A percentile compares a stretch with the other conserved stretches of the same genome.
These are phyloP conservation scores for Bombus polaris DNA, from an alignment of 1,140 invertebrate species.

Conservation along the genomic window DNA sequence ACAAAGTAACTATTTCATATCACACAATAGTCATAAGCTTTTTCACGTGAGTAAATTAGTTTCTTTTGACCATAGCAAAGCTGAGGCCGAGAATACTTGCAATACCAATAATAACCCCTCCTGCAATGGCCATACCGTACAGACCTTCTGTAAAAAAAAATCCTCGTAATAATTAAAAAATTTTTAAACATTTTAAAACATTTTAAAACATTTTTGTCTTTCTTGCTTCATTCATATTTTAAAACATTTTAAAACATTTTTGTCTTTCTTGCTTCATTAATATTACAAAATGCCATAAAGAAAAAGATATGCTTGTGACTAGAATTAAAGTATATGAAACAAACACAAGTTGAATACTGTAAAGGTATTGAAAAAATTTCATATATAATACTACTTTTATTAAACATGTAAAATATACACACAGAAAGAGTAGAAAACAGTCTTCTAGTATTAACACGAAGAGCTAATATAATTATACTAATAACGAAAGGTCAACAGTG, in stretches of 20 bases:
- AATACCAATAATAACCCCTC: slow-evolving; percentile 90
- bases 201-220: slow-evolving; percentile 13
- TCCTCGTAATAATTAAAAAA: background rate
- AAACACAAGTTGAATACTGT: background rate
- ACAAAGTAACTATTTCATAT: slow-evolving; percentile 42
- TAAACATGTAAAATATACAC: slow-evolving; percentile 38
- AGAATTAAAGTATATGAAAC: background rate
- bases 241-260: too few species aligned
- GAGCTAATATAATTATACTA: background rate
- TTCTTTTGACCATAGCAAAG: slow-evolving; percentile 89
- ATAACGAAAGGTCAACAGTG: background rate
- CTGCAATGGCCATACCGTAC: slow-evolving; percentile 93
- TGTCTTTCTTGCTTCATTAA: background rate
- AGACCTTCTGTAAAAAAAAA: slow-evolving; percentile 87
- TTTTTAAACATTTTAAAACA: too few species aligned
- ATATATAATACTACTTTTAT: slow-evolving; percentile 46
- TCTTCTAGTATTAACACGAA: background rate
- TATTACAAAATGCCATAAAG: background rate
- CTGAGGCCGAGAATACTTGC: slow-evolving; percentile 91
- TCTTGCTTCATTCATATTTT: background rate
- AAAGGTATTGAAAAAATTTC: slow-evolving; percentile 50
- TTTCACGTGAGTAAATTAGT: slow-evolving; percentile 45
- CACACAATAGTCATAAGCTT: slow-evolving; percentile 22
- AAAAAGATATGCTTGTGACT: background rate
- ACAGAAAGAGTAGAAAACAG: slow-evolving; percentile 19